A percentile compares a stretch with the other conserved stretches of the same genome.
Evolutionary conservation across 2,888 invertebrate species (phyloP).

Genomic region (Nomada lathburiana): DNA sequence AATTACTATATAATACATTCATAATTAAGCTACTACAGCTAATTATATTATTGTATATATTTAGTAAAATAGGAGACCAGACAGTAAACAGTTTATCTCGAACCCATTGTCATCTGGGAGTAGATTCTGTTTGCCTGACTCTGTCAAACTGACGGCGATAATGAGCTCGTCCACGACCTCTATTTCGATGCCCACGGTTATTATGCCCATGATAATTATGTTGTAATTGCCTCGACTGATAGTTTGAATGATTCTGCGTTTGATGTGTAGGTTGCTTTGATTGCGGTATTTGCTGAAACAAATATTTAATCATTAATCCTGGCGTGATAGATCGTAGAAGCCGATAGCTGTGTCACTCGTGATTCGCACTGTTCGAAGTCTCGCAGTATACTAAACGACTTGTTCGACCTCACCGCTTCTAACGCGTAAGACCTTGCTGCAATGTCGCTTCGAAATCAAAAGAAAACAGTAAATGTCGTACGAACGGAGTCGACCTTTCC

Average conservation of each 20-base stretch:
- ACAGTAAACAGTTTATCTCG: conserved; percentile 66
- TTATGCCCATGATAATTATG: conserved; percentile 73
- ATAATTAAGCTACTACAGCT: conserved; percentile 69
- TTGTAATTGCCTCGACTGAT: conserved; percentile 75
- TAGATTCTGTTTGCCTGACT: conserved; percentile 77
- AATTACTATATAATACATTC: conserved; percentile 65
- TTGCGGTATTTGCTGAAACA: conserved; percentile 61
- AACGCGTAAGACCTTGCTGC: too few species aligned
- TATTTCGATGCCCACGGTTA: conserved; percentile 76
- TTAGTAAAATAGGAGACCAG: conserved; percentile 66
- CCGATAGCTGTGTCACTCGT: too few species aligned
- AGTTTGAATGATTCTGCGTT: conserved; percentile 70
- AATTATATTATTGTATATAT: conserved; percentile 64
- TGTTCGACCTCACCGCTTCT: too few species aligned
- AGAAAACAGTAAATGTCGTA: too few species aligned
- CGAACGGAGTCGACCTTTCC: too few species aligned
- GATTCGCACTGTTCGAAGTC: too few species aligned
- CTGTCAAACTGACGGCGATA: conserved; percentile 79
- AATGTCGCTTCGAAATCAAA: too few species aligned
- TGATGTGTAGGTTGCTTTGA: conserved; percentile 68
- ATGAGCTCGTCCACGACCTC: conserved; percentile 78
- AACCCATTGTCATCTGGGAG: conserved; percentile 83
- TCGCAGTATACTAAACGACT: too few species aligned
- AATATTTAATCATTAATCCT: conserved; percentile 7
- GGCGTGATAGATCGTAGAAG: not conserved